These are phyloP conservation scores for Rhaphigaster nebulosa DNA, from an alignment of 2,888 invertebrate species.

Conservation along the genomic window DNA sequence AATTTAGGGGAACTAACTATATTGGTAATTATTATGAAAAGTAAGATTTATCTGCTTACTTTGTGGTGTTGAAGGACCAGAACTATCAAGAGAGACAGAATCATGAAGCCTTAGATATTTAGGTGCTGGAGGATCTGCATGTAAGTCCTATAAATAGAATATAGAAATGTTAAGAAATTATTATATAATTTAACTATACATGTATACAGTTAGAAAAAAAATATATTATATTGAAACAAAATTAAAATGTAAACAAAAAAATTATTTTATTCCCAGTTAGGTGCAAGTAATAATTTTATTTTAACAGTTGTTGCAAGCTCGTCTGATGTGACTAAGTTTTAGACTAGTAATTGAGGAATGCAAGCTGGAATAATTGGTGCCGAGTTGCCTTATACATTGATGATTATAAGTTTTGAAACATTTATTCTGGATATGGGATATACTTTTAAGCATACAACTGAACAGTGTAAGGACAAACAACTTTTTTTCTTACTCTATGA, in stretches of 20 bases:
- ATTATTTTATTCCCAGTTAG: background rate
- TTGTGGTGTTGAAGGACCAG: conserved; percentile 51
- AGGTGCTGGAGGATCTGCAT: conserved; percentile 58
- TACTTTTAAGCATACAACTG: no score
- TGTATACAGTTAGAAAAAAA: background rate
- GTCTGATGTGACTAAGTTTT: no score
- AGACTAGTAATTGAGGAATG: no score
- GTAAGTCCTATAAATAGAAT: conserved; percentile 40
- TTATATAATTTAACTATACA: no score
- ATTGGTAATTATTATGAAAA: background rate
- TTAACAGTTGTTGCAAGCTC: no score
- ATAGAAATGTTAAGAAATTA: background rate
- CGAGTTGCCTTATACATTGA: no score
- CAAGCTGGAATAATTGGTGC: no score
- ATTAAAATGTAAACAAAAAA: background rate
- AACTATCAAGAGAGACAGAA: conserved; percentile 56
- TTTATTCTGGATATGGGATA: no score
- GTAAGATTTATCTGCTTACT: background rate
- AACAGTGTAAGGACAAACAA: no score
- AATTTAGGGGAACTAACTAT: no score
- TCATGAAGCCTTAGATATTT: conserved; percentile 61
- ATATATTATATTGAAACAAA: background rate
- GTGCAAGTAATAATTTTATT: background rate
- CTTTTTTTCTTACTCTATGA: no score
- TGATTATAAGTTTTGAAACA: no score